Conservation (phyloP, 2,113 vertebrate species). For the Struthidea cinerea region DNA sequence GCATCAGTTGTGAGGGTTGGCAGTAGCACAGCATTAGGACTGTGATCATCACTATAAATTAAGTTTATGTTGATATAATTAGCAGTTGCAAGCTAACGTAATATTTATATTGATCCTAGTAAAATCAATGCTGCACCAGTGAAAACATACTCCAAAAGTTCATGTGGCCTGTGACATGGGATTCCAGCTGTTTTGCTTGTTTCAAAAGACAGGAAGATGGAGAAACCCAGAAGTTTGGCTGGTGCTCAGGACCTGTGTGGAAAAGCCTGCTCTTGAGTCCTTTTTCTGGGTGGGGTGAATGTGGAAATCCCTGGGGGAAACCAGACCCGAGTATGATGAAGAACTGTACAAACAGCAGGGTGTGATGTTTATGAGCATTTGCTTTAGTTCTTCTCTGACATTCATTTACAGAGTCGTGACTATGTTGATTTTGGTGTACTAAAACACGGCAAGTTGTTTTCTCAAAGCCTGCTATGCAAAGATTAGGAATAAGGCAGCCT, state of each 20-base stretch:
- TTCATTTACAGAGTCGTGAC: neutral
- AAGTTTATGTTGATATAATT: slow-evolving; percentile 78
- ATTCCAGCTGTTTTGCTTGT: neutral
- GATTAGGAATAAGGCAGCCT: neutral
- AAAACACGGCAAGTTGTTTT: neutral
- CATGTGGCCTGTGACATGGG: neutral
- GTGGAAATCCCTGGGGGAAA: neutral
- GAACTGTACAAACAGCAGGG: neutral
- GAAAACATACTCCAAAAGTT: slow-evolving; percentile 54
- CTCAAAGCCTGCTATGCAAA: neutral
- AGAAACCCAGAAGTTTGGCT: neutral
- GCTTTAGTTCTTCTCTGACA: neutral
- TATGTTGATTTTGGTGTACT: neutral
- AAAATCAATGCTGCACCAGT: slow-evolving; percentile 44
- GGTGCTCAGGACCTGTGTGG: neutral
- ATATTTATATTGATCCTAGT: slow-evolving; percentile 73
- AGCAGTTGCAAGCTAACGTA: slow-evolving; percentile 69
- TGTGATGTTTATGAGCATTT: neutral
- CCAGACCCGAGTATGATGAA: rapidly evolving
- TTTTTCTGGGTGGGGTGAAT: neutral
- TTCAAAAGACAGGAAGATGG: neutral
- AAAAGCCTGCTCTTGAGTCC: neutral
- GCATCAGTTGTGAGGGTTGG: slow-evolving; percentile 52
- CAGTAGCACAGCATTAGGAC: slow-evolving; percentile 58
- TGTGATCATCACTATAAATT: slow-evolving; percentile 76